Base-by-base conservation (phyloP, 2,888 invertebrate species). In the Phrixothrix hirtus region DNA sequence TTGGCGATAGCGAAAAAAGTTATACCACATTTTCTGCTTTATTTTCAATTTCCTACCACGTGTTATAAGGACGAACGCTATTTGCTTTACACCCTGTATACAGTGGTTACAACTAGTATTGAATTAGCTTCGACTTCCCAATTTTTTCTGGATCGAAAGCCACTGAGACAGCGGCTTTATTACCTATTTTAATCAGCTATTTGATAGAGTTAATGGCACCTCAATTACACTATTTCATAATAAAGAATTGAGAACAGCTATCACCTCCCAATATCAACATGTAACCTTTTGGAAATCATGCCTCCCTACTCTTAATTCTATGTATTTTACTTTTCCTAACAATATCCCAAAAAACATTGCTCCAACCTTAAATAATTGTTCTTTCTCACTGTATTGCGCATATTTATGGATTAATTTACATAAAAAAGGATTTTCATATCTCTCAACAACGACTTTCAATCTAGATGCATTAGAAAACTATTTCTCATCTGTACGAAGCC, bases 141-240 rank as follows among this genome's bases (percentile, higher is more conserved):
- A 2, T 10, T 15, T 37, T 37, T 25, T n/a, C 6, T 37, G 1
- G 26, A 37, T 21, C 37, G 4, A 12, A 17, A 21, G 37, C 37
- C 1, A 25, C 21, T 5, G 10, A 37, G 6, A 37, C 37, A 1
- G 37, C 21, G 6, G 21, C 16, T 2, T 12, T 37, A 11, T 6
- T 37, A 1, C 12, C 10, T 37, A 21, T 11, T 37, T 37, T 37
- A 21, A 37, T 25, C 9, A 21, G 12, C 7, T 21, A 1, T 37
- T 37, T 26, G 37, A 37, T 37, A 37, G 21, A 10, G 37, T 37
- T 37, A 37, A 37, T 37, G 37, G 37, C 11, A 15, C 9, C 7
- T 11, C n/a, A 9, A n/a, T 2, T n/a, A 12, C 1, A 9, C 37
- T 21, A 10, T 21, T 11, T 17, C 37, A 17, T 3, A 21, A 21